Evolutionary conservation across 1,140 invertebrate species (phyloP).

Genomic region (Papilio machaon): DNA sequence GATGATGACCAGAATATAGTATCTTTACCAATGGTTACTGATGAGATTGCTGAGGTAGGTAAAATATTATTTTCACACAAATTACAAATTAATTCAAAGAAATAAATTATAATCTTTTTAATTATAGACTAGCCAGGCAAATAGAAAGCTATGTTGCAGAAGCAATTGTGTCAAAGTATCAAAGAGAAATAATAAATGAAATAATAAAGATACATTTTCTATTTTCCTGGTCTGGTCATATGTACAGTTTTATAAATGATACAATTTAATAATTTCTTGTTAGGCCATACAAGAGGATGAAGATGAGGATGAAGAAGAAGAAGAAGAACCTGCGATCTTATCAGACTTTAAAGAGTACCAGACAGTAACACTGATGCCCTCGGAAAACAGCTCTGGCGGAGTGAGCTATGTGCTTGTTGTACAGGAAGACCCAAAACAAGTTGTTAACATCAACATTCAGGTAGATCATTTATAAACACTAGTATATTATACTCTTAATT

Average conservation of each 20-base stretch:
- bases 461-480: conserved; percentile 52
- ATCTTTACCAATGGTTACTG: conserved; percentile 77
- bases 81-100: no score
- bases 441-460: conserved; percentile 67
- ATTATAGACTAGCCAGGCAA: background rate
- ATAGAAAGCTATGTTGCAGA: background rate
- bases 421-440: conserved; percentile 84
- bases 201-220: no score
- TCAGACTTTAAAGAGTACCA: conserved; percentile 86
- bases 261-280: conserved; percentile 38
- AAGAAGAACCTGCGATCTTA: conserved; percentile 57
- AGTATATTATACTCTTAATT: background rate
- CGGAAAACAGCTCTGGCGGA: conserved; percentile 90
- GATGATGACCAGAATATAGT: conserved; percentile 84
- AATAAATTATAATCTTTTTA: background rate
- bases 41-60: conserved; percentile 67
- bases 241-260: background rate
- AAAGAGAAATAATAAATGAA: no score
- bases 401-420: conserved; percentile 95
- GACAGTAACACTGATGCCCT: conserved; percentile 93
- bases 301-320: conserved; percentile 50
- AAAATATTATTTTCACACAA: background rate
- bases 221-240: background rate
- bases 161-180: no score
- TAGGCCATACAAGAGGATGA: conserved; percentile 55